phyloP scores from a whole-genome alignment of 1,140 invertebrate species.

The Brachionus sp. region DNA sequence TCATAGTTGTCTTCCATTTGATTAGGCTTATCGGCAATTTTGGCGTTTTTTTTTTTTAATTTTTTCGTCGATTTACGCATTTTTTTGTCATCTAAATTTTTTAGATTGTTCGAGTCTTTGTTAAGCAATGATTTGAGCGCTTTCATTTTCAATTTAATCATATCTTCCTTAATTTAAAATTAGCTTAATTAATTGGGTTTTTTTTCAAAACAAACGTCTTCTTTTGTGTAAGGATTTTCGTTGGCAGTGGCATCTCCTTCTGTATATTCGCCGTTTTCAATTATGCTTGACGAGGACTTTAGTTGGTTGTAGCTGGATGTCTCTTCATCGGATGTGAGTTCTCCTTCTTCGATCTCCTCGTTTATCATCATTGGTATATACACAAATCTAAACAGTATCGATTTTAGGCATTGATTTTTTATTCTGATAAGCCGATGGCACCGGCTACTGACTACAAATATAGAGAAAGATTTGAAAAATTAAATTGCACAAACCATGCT shows the following conservation, averaged over 20 bases:
- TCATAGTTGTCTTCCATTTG: slow-evolving; percentile 6
- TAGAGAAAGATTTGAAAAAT: background rate
- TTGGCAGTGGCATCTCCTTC: background rate
- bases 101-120: background rate
- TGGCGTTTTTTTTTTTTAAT: background rate
- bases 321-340: background rate
- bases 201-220: background rate
- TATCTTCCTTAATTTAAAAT: background rate
- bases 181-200: background rate
- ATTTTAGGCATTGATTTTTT: background rate
- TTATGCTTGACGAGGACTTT: background rate
- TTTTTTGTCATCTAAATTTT: background rate
- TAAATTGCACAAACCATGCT: background rate
- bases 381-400: background rate
- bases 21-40: background rate
- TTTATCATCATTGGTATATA: background rate
- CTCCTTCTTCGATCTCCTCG: slow-evolving; percentile 9
- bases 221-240: slow-evolving; percentile 7
- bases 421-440: background rate
- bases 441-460: background rate
- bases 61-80: background rate
- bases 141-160: slow-evolving; percentile 32
- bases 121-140: slow-evolving; percentile 7
- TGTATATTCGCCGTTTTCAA: background rate
- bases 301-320: background rate